phyloP scores from a whole-genome alignment of 2,888 invertebrate species.

The Leucania comma region DNA sequence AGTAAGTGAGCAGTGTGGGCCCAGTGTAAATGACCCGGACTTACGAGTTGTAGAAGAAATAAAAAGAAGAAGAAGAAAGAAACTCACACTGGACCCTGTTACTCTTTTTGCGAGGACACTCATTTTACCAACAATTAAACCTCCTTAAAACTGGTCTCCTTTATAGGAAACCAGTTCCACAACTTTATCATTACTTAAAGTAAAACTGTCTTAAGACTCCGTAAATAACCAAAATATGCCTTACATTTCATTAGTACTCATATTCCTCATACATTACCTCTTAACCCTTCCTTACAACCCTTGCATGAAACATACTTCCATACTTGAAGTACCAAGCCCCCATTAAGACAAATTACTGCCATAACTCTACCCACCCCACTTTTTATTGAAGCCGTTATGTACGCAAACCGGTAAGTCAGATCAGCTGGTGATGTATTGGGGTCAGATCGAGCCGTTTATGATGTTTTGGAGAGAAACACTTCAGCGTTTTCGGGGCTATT shows the following conservation, averaged over 20 bases:
- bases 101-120: too few relatives aligned
- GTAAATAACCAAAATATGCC: background rate
- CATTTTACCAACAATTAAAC: too few relatives aligned
- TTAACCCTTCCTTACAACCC: constrained; percentile 16
- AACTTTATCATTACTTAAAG: background rate
- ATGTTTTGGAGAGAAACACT: constrained; percentile 21
- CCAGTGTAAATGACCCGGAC: too few relatives aligned
- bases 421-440: constrained; percentile 62
- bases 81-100: too few relatives aligned
- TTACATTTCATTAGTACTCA: background rate
- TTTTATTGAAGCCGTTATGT: constrained; percentile 54
- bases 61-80: too few relatives aligned
- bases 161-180: too few relatives aligned
- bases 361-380: constrained; percentile 66
- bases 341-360: constrained; percentile 70
- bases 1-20: too few relatives aligned
- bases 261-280: background rate
- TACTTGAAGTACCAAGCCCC: constrained; percentile 19
- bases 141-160: too few relatives aligned
- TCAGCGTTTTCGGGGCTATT: constrained; percentile 3
- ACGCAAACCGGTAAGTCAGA: constrained; percentile 64
- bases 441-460: constrained; percentile 32
- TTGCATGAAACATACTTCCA: constrained; percentile 8
- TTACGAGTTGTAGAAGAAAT: too few relatives aligned
- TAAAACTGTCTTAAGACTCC: background rate